phyloP scores from a whole-genome alignment of 2,888 invertebrate genomes.

The Eristalis arbustorum region DNA sequence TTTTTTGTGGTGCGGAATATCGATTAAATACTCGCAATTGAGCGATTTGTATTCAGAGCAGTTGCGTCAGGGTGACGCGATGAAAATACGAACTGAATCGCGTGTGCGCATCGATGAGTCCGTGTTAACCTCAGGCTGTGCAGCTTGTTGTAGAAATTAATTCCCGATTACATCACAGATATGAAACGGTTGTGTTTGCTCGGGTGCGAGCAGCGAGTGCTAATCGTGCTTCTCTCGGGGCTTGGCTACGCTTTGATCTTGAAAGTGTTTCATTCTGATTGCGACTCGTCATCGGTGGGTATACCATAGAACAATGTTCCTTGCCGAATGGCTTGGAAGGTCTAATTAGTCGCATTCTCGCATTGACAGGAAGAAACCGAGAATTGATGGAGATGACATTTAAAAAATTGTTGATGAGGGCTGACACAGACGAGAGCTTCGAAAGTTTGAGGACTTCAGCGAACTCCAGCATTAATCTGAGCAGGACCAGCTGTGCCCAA shows the following conservation, averaged over 20 bases:
- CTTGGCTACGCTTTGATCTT: neutral
- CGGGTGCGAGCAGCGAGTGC: neutral
- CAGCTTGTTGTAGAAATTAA: neutral
- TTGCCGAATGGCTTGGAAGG: too few species aligned
- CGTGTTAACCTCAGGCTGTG: neutral
- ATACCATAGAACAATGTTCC: neutral
- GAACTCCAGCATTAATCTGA: too few species aligned
- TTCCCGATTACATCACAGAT: neutral
- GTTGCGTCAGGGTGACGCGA: neutral
- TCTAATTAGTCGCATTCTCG: neutral
- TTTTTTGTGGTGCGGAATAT: neutral
- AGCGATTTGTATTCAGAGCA: constrained; percentile 4
- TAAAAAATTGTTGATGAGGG: too few species aligned
- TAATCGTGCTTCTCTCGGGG: neutral
- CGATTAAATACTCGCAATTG: constrained; percentile 4
- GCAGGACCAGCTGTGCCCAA: neutral
- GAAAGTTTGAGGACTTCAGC: too few species aligned
- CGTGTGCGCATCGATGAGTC: neutral
- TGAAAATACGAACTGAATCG: neutral
- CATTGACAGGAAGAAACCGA: neutral
- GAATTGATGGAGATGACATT: too few species aligned
- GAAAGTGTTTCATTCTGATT: neutral
- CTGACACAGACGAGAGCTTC: too few species aligned
- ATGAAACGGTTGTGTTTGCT: neutral
- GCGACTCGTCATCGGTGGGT: too few species aligned